Evolutionary conservation across 2,888 invertebrate genomes (phyloP).

Genomic region (Salticus scenicus): DNA sequence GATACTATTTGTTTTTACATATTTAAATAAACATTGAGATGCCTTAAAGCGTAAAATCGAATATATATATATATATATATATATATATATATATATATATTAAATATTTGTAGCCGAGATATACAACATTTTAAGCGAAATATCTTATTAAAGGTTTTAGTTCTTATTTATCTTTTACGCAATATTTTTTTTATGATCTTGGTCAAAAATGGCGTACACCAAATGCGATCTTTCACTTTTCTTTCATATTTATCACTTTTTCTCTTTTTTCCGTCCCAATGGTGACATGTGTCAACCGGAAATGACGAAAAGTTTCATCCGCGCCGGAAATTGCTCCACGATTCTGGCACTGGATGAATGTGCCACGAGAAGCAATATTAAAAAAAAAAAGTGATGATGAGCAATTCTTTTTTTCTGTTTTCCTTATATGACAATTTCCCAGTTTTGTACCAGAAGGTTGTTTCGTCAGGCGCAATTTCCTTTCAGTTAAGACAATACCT

Average conservation of each 20-base stretch:
- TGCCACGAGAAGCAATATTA: not conserved
- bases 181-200: no score
- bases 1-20: no score
- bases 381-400: not conserved
- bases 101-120: no score
- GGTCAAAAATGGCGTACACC: constrained; percentile 30
- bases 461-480: not conserved
- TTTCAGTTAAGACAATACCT: constrained; percentile 3
- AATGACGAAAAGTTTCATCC: constrained; percentile 32
- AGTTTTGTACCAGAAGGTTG: not conserved
- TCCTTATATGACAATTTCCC: not conserved
- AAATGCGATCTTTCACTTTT: constrained; percentile 23
- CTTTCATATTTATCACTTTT: constrained; percentile 17
- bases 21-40: no score
- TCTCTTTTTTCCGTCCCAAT: constrained; percentile 13
- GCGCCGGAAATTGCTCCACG: constrained; percentile 51
- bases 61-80: no score
- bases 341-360: constrained; percentile 26
- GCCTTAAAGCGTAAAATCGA: no score
- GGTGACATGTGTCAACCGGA: constrained; percentile 50
- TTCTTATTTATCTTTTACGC: no score
- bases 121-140: no score
- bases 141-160: no score
- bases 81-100: no score
- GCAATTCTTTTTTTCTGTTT: no score